phyloP scores from a whole-genome alignment of 2,797 vertebrate genomes.

The Lutjanus argentimaculatus region DNA sequence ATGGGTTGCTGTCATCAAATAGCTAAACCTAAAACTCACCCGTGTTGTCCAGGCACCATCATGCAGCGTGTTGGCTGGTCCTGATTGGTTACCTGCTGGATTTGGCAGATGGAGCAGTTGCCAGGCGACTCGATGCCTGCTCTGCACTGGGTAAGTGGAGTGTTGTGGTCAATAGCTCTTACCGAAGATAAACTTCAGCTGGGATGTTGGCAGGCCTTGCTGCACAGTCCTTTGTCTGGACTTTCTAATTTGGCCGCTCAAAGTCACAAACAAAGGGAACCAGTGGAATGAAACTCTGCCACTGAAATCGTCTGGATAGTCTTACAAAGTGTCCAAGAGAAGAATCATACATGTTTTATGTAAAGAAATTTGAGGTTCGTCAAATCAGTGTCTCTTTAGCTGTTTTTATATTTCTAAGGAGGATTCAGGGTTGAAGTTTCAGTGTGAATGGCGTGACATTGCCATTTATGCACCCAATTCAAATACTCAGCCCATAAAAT shows the following conservation, averaged over 20 bases:
- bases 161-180: constrained; percentile 58
- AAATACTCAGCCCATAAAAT: constrained; percentile 1
- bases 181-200: constrained; percentile 62
- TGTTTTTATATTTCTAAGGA: neutral
- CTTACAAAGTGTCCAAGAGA: constrained; percentile 32
- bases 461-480: no score
- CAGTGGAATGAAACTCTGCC: constrained; percentile 36
- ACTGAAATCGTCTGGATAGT: constrained; percentile 26
- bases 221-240: constrained; percentile 58
- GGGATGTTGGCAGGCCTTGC: constrained; percentile 58
- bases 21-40: constrained; percentile 21
- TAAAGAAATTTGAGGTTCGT: constrained; percentile 3
- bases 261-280: constrained; percentile 44
- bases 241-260: constrained; percentile 43
- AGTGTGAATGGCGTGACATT: neutral
- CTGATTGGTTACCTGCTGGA: constrained; percentile 94
- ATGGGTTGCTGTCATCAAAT: constrained; percentile 33
- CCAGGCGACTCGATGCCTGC: constrained; percentile 90
- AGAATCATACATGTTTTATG: constrained; percentile 38
- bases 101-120: constrained; percentile 91
- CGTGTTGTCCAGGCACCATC: constrained; percentile 84
- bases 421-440: neutral
- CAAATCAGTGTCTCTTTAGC: neutral
- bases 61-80: constrained; percentile 93
- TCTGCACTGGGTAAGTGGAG: constrained; percentile 90